Evolutionary conservation across 2,888 invertebrate genomes (phyloP).

Genomic region (Mythimna vitellina): DNA sequence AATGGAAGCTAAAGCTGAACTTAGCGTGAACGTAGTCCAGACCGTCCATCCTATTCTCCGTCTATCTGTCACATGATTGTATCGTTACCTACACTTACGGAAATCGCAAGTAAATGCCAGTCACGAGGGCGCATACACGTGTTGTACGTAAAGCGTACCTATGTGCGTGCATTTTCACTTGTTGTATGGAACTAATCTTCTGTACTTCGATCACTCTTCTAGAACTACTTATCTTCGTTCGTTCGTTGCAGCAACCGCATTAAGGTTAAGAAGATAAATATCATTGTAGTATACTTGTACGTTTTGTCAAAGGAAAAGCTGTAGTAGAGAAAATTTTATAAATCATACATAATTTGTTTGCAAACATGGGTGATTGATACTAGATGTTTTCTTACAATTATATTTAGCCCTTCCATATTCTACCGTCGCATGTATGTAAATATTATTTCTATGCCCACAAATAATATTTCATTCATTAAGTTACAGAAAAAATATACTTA

Average conservation of each 20-base stretch:
- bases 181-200: background rate
- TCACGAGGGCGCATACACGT: background rate
- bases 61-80: too few species aligned
- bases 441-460: too few species aligned
- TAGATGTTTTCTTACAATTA: too few species aligned
- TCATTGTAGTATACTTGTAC: constrained; percentile 23
- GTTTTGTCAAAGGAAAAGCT: constrained; percentile 31
- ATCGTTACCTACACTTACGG: background rate
- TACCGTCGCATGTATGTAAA: too few species aligned
- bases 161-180: background rate
- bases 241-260: constrained; percentile 16
- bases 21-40: too few species aligned
- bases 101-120: background rate
- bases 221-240: background rate
- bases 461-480: too few species aligned
- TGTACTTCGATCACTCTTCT: background rate
- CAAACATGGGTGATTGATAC: too few species aligned
- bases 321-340: background rate
- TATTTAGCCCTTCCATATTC: too few species aligned
- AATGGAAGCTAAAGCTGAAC: too few species aligned
- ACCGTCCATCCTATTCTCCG: too few species aligned
- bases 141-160: background rate
- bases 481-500: too few species aligned
- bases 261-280: constrained; percentile 35
- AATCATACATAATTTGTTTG: too few species aligned